phyloP scores from a whole-genome alignment of 2,797 vertebrate genomes.

The Amphiprion clarkii region DNA sequence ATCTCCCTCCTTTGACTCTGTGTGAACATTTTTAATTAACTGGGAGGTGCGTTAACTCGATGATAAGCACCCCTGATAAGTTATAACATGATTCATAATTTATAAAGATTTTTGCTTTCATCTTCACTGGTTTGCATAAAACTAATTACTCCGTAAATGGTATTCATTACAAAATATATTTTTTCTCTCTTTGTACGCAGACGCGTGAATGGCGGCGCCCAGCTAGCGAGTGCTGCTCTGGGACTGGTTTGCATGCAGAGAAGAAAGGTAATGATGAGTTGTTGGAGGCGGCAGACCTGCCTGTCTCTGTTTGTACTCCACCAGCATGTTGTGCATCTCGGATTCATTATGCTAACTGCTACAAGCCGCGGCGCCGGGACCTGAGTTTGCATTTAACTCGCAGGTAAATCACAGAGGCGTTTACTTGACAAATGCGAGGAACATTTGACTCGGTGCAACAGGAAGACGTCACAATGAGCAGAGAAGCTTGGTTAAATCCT shows the following conservation, averaged over 20 bases:
- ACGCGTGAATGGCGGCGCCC: conserved; percentile 43
- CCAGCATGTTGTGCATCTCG: conserved; percentile 29
- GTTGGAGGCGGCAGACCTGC: conserved; percentile 68
- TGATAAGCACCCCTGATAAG: conserved; percentile 91
- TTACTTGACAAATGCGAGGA: neutral
- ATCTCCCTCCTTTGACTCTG: conserved; percentile 85
- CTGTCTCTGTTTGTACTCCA: conserved; percentile 54
- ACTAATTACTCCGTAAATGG: conserved; percentile 99
- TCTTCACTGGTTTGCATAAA: conserved; percentile 99
- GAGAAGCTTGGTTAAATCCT: too few relatives aligned
- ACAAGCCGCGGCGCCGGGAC: conserved; percentile 29
- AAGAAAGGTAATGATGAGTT: conserved; percentile 75
- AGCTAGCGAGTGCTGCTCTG: conserved; percentile 63
- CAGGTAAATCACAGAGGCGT: conserved; percentile 38
- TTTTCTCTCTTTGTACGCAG: conserved; percentile 50
- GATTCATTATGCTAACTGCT: conserved; percentile 56
- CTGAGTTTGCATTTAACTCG: neutral
- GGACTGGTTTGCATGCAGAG: conserved; percentile 74
- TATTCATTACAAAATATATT: conserved; percentile 95
- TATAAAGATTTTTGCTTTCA: conserved; percentile 98
- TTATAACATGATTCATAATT: conserved; percentile 99
- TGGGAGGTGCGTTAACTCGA: conserved; percentile 91
- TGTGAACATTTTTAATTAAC: conserved; percentile 97
- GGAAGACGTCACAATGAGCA: neutral
- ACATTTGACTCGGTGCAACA: neutral